These are phyloP conservation scores for Diploscapter pachys DNA, from an alignment of 1,140 invertebrate genomes.

Conservation along the genomic window DNA sequence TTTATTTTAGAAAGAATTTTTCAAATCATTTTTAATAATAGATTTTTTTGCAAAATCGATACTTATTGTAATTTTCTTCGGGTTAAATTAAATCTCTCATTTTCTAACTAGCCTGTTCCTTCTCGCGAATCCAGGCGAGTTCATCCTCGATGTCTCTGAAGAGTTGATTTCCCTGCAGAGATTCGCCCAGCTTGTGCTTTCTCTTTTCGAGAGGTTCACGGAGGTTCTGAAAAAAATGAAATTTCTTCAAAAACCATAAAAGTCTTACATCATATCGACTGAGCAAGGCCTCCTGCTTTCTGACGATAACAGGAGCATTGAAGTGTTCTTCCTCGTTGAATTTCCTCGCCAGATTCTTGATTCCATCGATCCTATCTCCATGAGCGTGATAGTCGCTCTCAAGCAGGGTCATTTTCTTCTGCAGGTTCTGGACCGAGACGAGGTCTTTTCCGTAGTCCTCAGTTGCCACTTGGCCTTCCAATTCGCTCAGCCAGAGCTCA, in stretches of 20 bases:
- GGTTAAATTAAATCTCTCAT: too few relatives aligned
- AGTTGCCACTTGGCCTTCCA: constrained; percentile 84
- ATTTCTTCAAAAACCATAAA: not conserved
- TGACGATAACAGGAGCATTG: constrained; percentile 87
- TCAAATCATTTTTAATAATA: too few relatives aligned
- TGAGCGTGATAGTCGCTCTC: constrained; percentile 71
- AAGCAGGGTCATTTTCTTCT: constrained; percentile 94
- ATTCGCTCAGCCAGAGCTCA: constrained; percentile 93
- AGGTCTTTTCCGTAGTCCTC: constrained; percentile 97
- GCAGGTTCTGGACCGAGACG: constrained; percentile 89
- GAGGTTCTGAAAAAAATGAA: constrained; percentile 65
- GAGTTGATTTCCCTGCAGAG: constrained; percentile 88
- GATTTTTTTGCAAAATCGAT: not conserved
- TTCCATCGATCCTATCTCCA: constrained; percentile 82
- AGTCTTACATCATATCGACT: constrained; percentile 50
- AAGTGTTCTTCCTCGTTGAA: constrained; percentile 90
- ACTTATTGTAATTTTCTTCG: not conserved
- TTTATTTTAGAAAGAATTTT: too few relatives aligned
- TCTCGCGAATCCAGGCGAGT: constrained; percentile 97
- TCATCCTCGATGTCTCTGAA: constrained; percentile 97
- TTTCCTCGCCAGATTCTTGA: constrained; percentile 78
- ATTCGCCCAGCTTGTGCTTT: constrained; percentile 81
- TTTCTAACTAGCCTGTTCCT: constrained; percentile 71
- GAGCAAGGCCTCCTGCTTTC: constrained; percentile 70
- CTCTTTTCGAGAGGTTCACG: constrained; percentile 81